Evolutionary conservation across 2,797 vertebrate genomes (phyloP), one percentile per base, ranked within the genome.

Genomic region (Sus cebifrons): DNA sequence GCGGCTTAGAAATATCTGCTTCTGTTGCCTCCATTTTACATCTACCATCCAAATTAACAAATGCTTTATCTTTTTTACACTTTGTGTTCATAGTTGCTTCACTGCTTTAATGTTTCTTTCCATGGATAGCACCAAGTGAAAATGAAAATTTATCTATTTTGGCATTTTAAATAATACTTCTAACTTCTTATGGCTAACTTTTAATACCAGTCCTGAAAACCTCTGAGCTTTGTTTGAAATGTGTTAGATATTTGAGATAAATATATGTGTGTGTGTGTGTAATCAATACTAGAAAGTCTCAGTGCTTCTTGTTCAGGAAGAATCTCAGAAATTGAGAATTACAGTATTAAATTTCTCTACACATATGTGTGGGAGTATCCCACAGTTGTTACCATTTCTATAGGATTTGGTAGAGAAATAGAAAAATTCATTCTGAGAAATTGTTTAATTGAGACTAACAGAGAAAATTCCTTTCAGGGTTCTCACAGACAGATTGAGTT

Each of bases 391-490:
- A 25, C 20, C 67, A 88, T 96, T 95, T 92, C 49, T 85, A 23
- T 94, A 60, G 78, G 56, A 94, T 78, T 88, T 96, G 78, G 58
- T 49, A 94, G 77, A 92, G 29, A 93, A 96, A 81, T 83, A 44
- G 88, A 90, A 86, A 54, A 62, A 74, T 84, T 92, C 16, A 60
- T 85, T 65, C 17, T 15, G 70, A 60, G 78, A 94, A 64, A 81
- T 92, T 87, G 25, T 84, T 95, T 97, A 95, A 92, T 92, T 96
- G 70, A 83, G 62, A 71, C 36, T 89, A 89, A 91, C 67, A 92
- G 84, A 88, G 79, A 89, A 95, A 89, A 95, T 54, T 92, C 23
- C 73, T 36, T 92, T 92, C 12, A 77, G 74, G 75, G 88, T 89
- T 94, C 82, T 95, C 27, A 64, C 20, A 56, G 86, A 81, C 40